These are phyloP conservation scores for Lasiurus borealis DNA, from an alignment of 2,113 vertebrate species.

Conservation along the genomic window DNA sequence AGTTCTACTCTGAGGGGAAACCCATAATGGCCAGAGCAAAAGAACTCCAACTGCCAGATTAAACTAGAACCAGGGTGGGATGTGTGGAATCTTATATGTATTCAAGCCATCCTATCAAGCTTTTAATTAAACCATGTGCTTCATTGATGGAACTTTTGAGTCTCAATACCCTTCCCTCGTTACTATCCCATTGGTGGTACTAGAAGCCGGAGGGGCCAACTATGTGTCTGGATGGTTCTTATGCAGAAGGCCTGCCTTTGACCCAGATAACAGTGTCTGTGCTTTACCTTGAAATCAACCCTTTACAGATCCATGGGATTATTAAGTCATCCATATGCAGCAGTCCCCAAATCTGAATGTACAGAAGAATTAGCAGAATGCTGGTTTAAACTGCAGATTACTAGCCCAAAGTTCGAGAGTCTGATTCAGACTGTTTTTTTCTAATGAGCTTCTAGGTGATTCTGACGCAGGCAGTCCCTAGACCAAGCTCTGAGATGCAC, in stretches of 20 bases:
- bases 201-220: background rate
- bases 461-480: background rate
- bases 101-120: background rate
- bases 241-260: background rate
- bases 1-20: background rate
- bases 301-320: background rate
- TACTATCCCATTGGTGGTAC: background rate
- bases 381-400: slow-evolving; percentile 49
- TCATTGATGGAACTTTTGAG: background rate
- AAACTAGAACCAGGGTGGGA: background rate
- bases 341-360: background rate
- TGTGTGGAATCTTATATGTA: background rate
- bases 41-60: background rate
- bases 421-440: background rate
- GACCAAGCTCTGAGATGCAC: background rate
- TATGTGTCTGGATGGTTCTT: background rate
- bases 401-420: background rate
- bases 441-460: background rate
- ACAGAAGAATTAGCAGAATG: background rate
- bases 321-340: background rate
- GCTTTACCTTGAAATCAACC: background rate
- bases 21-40: background rate
- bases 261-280: background rate
- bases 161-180: background rate
- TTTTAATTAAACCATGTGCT: background rate